A percentile compares a stretch with the other conserved stretches of the same genome.
phyloP scores from a whole-genome alignment of 2,888 invertebrate genomes.

The Tachina grossa region DNA sequence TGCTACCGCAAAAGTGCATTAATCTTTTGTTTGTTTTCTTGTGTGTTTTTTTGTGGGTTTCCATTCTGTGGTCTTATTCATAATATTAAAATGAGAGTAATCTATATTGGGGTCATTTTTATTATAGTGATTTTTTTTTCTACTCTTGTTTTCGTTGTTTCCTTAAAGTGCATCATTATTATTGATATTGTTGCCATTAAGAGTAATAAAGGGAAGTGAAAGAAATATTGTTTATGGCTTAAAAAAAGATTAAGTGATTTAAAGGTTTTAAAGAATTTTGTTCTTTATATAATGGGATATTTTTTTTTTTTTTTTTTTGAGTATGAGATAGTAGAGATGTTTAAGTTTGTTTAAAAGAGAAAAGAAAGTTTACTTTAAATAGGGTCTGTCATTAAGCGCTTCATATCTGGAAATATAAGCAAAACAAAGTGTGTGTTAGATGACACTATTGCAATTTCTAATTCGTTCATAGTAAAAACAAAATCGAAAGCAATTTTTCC shows the following conservation, averaged over 20 bases:
- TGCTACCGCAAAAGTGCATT: slow-evolving; percentile 52
- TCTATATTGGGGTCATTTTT: slow-evolving; percentile 46
- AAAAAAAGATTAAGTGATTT: slow-evolving; percentile 5
- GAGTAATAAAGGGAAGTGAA: slow-evolving; percentile 7
- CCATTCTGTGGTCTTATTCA: slow-evolving; percentile 51
- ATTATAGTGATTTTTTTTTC: slow-evolving; percentile 1
- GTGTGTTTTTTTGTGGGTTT: slow-evolving; percentile 3
- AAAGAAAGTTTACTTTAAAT: too few relatives aligned
- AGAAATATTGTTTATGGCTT: slow-evolving; percentile 21
- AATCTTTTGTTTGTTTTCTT: slow-evolving; percentile 37
- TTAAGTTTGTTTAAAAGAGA: too few relatives aligned
- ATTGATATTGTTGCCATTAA: slow-evolving; percentile 52
- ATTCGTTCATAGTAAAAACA: too few relatives aligned
- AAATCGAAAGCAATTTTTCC: too few relatives aligned
- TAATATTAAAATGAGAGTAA: slow-evolving; percentile 58
- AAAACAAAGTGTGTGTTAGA: too few relatives aligned
- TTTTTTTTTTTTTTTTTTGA: too few relatives aligned
- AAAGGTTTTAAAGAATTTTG: not conserved
- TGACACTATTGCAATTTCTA: too few relatives aligned
- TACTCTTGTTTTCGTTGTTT: not conserved
- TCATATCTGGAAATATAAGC: too few relatives aligned
- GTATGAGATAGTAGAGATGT: too few relatives aligned
- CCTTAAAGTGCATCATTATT: slow-evolving; percentile 45
- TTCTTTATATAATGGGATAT: not conserved
- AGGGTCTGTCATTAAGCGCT: too few relatives aligned